Evolutionary conservation across 2,797 vertebrate species (phyloP), one percentile per base, ranked within the genome.

Genomic region (Sebastes oblongus): DNA sequence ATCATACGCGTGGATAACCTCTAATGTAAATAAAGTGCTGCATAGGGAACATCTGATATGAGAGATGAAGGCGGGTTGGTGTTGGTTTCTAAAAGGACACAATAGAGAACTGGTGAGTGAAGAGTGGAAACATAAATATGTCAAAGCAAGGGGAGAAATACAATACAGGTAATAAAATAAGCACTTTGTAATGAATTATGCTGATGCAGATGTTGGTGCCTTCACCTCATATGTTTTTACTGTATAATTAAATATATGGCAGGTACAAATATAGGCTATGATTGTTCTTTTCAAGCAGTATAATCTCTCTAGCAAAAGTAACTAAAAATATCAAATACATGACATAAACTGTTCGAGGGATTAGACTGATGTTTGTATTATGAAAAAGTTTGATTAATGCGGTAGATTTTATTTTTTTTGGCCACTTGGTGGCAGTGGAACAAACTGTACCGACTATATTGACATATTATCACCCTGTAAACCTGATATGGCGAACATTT

Each of bases 1-100:
- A 72, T 85, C 66, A 69, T 56, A 78, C 20, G 18, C 22, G 9
- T 8, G 36, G 73, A 79, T 76, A 70, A 88, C 80, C 76, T 82
- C 27, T 24, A 66, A 74, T 64, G 56, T 87, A 88, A 88, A 81
- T 58, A 76, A 55, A 86, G 58, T 5, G 20, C 34, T 34, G 71
- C 59, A n/a, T 24, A 39, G 72, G 32, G 81, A 83, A 78, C 64
- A 55, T 78, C 50, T 66, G 81, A 88, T 71, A 75, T 20, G 30
- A 82, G 58, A 69, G 82, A 78, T 76, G 22, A 85, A 83, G 42
- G 39, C 18, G 10, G 10, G 7, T 72, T 52, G 22, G 10, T 52
- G 50, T 76, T 77, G 50, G 9, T 71, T 67, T 72, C 8, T 56
- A 34, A 27, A n/a, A 61, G 39, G 29, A 67, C 58, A 54, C 60